Base-by-base conservation (phyloP, 2,888 invertebrate genomes). In the Philhelius pedissequus region DNA sequence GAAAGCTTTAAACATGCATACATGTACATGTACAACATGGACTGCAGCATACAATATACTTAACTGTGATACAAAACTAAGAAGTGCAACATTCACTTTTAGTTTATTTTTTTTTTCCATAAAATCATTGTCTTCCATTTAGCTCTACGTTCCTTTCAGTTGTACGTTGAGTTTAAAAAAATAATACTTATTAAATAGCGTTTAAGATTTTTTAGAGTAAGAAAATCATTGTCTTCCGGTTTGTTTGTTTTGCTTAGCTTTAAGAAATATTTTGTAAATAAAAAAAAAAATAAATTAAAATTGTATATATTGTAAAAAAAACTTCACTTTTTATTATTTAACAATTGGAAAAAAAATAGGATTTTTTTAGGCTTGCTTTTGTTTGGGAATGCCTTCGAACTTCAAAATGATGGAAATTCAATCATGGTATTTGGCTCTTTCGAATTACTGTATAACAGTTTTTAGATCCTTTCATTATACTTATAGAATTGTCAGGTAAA, bases 161-260 rank as follows among this genome's bases (percentile, higher is more conserved):
- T 35, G 35, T 18, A 43, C 66, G 73, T 52, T 11, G n/a, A 48
- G 79, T 60, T 45, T 3, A 32, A 50, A 79, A 35, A 15, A 30
- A 64, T 13, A 13, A 56, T 56, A 58, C 22, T 3, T n/a, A n/a
- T n/a, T 64, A 56, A 27, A 9, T 70, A 58, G 38, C 5, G 52
- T 32, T 45, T 75, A 75, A 69, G 68, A 7, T 18, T 40, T 18
- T 40, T 60, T 75, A 70, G 50, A 22, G 15, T 22, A 69, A 66
- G 38, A 54, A 52, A 74, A 84, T 84, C 71, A 80, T 84, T 84
- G 84, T 84, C 84, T 84, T 84, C 84, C 84, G 84, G 84, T 84
- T 84, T 84, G 84, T 84, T 84, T 84, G 84, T 84, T 84, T 84
- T 80, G 84, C 84, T 84, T 84, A 54, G 15, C 20, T 13, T 64